Evolutionary conservation across 2,113 vertebrate species (phyloP).

Genomic region (Phrynocephalus versicolor): DNA sequence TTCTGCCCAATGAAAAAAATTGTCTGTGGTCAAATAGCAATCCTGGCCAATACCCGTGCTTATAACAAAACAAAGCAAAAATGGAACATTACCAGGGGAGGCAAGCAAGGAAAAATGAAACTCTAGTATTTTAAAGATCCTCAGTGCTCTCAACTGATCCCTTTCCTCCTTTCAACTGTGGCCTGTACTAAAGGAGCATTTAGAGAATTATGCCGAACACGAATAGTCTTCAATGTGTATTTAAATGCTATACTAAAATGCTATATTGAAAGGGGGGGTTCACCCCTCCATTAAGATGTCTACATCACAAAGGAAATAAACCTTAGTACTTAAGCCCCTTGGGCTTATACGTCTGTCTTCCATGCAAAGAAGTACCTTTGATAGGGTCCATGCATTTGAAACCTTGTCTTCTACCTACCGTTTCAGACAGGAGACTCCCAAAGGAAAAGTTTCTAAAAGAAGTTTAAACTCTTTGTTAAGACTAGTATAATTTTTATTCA

Average conservation of each 20-base stretch:
- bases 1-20: background rate
- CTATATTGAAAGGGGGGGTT: constrained; percentile 8
- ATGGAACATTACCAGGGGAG: constrained; percentile 28
- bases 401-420: constrained; percentile 24
- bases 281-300: constrained; percentile 49
- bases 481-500: constrained; percentile 5
- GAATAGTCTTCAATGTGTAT: constrained; percentile 45
- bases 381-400: constrained; percentile 37
- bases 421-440: constrained; percentile 30
- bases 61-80: background rate
- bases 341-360: constrained; percentile 29
- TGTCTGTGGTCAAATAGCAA: background rate
- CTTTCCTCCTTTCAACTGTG: background rate
- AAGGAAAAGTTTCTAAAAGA: constrained; percentile 20
- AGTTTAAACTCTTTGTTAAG: background rate
- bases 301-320: constrained; percentile 22
- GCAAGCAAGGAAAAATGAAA: background rate
- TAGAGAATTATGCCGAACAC: constrained; percentile 24
- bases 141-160: background rate
- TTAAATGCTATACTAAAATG: constrained; percentile 58
- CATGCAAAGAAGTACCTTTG: constrained; percentile 15
- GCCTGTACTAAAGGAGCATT: constrained; percentile 39
- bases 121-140: background rate
- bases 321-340: background rate
- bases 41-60: background rate